These are phyloP conservation scores for Pandemis cinnamomeana DNA, from an alignment of 2,888 invertebrate genomes.

Conservation along the genomic window DNA sequence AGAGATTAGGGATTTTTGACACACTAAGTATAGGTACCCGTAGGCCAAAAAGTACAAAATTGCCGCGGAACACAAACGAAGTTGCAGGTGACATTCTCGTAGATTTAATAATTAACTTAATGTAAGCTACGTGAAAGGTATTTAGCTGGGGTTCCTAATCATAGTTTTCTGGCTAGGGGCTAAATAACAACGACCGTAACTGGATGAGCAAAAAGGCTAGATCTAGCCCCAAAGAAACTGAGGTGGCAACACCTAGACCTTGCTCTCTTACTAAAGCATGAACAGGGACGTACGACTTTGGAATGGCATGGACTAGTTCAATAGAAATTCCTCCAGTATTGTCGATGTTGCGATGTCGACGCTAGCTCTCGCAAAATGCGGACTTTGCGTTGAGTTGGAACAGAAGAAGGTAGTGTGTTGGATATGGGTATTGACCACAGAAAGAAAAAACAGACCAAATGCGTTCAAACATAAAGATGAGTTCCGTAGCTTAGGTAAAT, in stretches of 20 bases:
- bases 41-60: too few species aligned
- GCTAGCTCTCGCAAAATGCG: conserved; percentile 5
- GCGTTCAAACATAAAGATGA: too few species aligned
- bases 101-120: too few species aligned
- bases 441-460: too few species aligned
- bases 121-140: too few species aligned
- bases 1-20: too few species aligned
- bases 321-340: conserved; percentile 11
- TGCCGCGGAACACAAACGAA: too few species aligned
- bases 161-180: neutral
- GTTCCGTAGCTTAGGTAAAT: too few species aligned
- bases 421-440: neutral
- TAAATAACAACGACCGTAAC: neutral
- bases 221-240: neutral
- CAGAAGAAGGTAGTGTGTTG: neutral
- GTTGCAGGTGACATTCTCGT: too few species aligned
- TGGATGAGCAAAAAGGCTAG: neutral
- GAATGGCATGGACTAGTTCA: conserved; percentile 19
- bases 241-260: neutral
- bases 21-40: too few species aligned
- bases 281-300: neutral
- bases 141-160: too few species aligned
- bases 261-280: neutral
- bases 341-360: conserved; percentile 5
- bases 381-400: neutral